Evolutionary conservation across 2,888 invertebrate genomes (phyloP).

Genomic region (Xestia ashworthii): DNA sequence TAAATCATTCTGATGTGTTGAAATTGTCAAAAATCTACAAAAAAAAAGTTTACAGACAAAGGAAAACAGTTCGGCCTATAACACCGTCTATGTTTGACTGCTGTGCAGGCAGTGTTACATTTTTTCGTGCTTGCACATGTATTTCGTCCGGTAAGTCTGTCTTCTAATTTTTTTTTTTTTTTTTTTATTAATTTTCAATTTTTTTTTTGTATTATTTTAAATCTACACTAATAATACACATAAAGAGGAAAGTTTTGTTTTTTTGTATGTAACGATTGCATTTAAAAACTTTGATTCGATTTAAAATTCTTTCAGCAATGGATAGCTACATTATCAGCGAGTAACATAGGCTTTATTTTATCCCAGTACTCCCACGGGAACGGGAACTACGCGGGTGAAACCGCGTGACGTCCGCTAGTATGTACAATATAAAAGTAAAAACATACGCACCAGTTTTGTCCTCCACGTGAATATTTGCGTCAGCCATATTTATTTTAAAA

Average conservation of each 20-base stretch:
- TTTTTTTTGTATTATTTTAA: too few relatives aligned
- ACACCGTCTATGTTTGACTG: background rate
- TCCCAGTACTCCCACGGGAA: too few relatives aligned
- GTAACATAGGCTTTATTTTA: too few relatives aligned
- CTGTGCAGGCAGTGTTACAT: background rate
- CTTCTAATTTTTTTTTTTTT: background rate
- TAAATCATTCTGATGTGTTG: background rate
- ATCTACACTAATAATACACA: too few relatives aligned
- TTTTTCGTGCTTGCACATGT: background rate
- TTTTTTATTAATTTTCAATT: too few relatives aligned
- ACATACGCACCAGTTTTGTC: constrained; percentile 39
- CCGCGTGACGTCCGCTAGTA: too few relatives aligned
- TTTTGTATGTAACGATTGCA: too few relatives aligned
- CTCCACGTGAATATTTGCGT: constrained; percentile 10
- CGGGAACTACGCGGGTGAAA: too few relatives aligned
- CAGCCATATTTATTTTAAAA: constrained; percentile 29
- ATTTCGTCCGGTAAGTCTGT: background rate
- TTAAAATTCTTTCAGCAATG: too few relatives aligned
- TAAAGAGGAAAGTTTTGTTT: too few relatives aligned
- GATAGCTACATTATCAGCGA: too few relatives aligned
- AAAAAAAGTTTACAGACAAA: background rate
- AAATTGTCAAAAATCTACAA: background rate
- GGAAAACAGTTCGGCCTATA: background rate
- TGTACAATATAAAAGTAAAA: background rate
- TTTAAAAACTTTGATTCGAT: too few relatives aligned